Base-by-base conservation (phyloP, 1,140 invertebrate species). In the Diploscapter pachys region DNA sequence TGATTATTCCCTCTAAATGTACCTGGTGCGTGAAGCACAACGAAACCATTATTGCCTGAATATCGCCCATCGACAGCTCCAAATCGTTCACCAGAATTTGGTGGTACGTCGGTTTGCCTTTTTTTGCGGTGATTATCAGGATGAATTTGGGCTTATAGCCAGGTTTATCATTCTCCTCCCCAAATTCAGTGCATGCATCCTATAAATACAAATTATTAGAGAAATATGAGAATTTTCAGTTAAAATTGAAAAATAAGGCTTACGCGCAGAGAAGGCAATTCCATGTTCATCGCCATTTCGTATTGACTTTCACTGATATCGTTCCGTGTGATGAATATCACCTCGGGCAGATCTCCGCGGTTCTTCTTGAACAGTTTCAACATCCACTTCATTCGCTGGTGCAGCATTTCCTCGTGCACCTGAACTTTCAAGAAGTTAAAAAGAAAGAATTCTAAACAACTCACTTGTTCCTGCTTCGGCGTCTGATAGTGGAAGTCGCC, bases 401-500 rank as follows among this genome's bases (percentile, higher is more conserved):
- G 62, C 13, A 78, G 66, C 48, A 78, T 8, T 3, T 9, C 4
- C 3, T 69, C 57, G 48, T 69, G 51, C 4, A 78, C 72, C 5
- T 62, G 64, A 59, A 59, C 8, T 59, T 9, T 59, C 57, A 8
- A 59, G n/a, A n/a, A n/a, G n/a, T 59, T n/a, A 59, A 59, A 59
- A 59, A n/a, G n/a, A n/a, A n/a, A 53, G 6, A 54, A 55, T 8
- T 8, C 5, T n/a, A n/a, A n/a, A n/a, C n/a, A n/a, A n/a, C 66
- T 59, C n/a, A 59, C 57, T 48, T 69, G 48, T 50, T 78, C 76
- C 5, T 76, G 49, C 3, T 61, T 49, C 8, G 76, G 57, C 1
- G 59, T 9, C 52, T 78, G 76, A 31, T 78, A 78, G 57, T 63
- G 59, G 71, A 69, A 78, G 50, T 76, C 72, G 4, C 76, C 76